Evolutionary conservation across 2,113 vertebrate species (phyloP), one percentile per base, ranked within the genome.

Genomic region (Oryzias javanicus): DNA sequence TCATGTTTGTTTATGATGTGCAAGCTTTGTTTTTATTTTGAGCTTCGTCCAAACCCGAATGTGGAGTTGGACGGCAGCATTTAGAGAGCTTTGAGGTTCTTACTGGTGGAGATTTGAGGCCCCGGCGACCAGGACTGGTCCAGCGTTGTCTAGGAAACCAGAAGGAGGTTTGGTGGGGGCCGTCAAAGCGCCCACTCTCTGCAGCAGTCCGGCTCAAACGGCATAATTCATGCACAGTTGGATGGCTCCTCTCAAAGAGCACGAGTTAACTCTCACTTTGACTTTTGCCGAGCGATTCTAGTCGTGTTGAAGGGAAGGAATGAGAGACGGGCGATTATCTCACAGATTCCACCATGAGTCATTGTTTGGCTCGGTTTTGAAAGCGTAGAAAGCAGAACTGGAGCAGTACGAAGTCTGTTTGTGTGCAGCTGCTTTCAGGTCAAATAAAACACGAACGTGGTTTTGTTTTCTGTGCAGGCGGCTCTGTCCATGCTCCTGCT

Each of bases 401-500:
- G 35, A 60, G 45, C 4, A 0, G 1, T 41, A 45, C 35, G 54
- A 20, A 61, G 14, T 61, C 42, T 20, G 40, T 25, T 40, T 12
- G 49, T 46, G 25, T 45, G 20, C 17, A 1, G 12, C 44, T 49
- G 35, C 35, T 35, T 35, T 35, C 8, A 35, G 35, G 35, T n/a
- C 62, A 29, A 42, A 51, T 71, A 54, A 45, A 4, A 24, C 46
- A 18, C 8, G 12, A 6, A 48, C 8, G 19, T 24, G 55, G 35
- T 53, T 69, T 75, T 18, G 72, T 67, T 81, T 57, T 14, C 70
- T 64, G 78, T 53, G 25, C 70, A 99, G 97, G 95, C 86, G 46
- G 91, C 95, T 24, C 88, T 99, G 79, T 91, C 92, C 59, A 92
- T 93, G 60, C 86, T 99, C 85, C 89, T 99, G 44, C 70, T 98